Evolutionary conservation across 2,113 vertebrate species (phyloP).

Genomic region (Elephas maximus): DNA sequence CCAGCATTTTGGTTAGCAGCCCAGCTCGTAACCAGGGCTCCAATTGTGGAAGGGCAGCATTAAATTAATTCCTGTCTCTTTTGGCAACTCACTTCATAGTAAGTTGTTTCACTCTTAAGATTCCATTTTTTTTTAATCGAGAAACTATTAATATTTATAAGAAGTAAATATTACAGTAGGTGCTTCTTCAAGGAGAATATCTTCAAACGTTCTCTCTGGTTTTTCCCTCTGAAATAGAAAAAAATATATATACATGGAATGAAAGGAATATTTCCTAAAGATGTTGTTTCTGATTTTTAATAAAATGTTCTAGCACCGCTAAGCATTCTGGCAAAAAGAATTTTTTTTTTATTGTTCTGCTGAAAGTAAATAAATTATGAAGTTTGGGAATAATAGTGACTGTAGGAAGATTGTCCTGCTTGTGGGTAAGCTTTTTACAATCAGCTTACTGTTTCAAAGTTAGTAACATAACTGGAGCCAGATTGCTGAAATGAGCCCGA

Average conservation of each 20-base stretch:
- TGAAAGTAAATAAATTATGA: neutral
- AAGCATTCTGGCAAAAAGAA: neutral
- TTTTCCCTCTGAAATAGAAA: neutral
- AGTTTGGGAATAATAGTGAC: neutral
- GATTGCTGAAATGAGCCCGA: neutral
- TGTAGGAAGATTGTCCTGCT: neutral
- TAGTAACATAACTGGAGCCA: neutral
- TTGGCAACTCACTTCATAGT: neutral
- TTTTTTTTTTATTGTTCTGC: neutral
- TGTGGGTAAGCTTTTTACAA: neutral
- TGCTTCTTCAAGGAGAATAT: neutral
- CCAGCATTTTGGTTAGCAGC: too few relatives aligned
- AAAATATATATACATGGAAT: neutral
- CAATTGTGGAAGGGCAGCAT: neutral
- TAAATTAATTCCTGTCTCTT: neutral
- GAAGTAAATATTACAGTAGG: neutral
- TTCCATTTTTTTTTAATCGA: neutral
- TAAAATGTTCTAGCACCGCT: neutral
- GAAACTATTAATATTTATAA: neutral
- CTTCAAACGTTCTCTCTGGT: neutral
- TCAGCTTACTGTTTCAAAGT: neutral
- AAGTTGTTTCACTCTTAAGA: neutral
- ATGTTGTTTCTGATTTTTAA: neutral
- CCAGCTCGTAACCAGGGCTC: too few relatives aligned
- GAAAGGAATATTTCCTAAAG: constrained; percentile 1